Evolutionary conservation across 2,797 vertebrate genomes (phyloP).

Genomic region (Acipenser ruthenus): DNA sequence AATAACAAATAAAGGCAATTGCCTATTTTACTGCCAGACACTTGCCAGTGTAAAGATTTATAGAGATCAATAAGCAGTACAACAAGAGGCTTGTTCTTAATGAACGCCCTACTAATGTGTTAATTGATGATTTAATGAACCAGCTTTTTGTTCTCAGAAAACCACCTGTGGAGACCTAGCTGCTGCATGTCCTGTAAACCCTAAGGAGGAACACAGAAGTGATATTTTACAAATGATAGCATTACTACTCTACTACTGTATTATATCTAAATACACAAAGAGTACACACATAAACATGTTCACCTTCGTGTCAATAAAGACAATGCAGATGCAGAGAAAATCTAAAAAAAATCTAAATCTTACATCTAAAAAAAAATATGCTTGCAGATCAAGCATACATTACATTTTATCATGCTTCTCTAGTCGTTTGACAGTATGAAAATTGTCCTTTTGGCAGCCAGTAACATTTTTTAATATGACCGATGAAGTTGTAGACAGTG

Average conservation of each 20-base stretch:
- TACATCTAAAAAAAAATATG: too few species aligned
- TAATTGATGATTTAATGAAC: slow-evolving; percentile 10
- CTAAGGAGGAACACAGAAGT: not conserved
- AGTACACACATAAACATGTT: too few species aligned
- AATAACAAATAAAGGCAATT: not conserved
- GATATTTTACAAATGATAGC: too few species aligned
- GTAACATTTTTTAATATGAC: not conserved
- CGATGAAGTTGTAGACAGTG: not conserved
- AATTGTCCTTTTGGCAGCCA: not conserved
- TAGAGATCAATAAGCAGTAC: slow-evolving; percentile 7
- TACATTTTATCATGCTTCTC: too few species aligned
- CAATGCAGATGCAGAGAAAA: too few species aligned
- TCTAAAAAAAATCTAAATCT: too few species aligned
- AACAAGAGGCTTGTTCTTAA: slow-evolving; percentile 5
- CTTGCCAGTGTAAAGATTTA: not conserved
- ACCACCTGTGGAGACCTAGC: not conserved
- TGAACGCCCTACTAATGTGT: not conserved
- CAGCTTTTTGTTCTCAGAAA: too few species aligned
- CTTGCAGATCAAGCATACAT: too few species aligned
- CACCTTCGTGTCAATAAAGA: too few species aligned
- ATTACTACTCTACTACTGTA: too few species aligned
- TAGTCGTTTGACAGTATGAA: not conserved
- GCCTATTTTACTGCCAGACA: not conserved
- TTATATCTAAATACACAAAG: too few species aligned
- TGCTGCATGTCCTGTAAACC: too few species aligned